These are phyloP conservation scores for Garra rufa DNA, from an alignment of 2,113 vertebrate species.

Conservation along the genomic window DNA sequence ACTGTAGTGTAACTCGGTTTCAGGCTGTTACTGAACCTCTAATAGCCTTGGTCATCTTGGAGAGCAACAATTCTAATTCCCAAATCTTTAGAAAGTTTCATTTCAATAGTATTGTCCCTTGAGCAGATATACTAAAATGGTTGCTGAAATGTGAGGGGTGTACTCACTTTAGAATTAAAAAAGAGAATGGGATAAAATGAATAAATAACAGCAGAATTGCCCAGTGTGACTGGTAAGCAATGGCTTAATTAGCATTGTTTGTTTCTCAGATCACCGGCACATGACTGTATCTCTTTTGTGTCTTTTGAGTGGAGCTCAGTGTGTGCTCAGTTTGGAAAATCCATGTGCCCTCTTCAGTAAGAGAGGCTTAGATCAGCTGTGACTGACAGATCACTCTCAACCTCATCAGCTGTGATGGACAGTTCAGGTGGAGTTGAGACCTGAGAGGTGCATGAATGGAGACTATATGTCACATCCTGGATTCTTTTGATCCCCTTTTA, in stretches of 20 bases:
- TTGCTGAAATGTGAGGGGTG: too few species aligned
- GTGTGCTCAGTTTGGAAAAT: not conserved
- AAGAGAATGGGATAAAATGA: not conserved
- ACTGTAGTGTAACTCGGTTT: too few species aligned
- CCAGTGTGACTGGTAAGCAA: not conserved
- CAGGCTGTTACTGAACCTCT: too few species aligned
- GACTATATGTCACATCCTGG: not conserved
- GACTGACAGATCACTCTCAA: not conserved
- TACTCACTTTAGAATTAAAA: too few species aligned
- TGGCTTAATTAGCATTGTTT: not conserved
- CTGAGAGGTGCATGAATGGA: not conserved
- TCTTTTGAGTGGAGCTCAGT: not conserved
- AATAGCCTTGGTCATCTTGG: too few species aligned
- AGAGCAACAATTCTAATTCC: too few species aligned
- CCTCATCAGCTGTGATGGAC: conserved; percentile 13
- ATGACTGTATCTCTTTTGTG: not conserved
- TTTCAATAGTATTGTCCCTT: too few species aligned
- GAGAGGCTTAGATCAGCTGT: conserved; percentile 7
- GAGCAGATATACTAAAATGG: too few species aligned
- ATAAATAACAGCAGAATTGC: too few species aligned
- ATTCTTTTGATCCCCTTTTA: not conserved
- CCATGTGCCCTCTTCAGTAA: not conserved
- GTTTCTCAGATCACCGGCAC: not conserved
- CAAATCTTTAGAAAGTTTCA: too few species aligned
- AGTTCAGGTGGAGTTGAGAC: not conserved